Evolutionary conservation across 1,140 invertebrate genomes (phyloP).

Genomic region (Rhyzopertha dominica): DNA sequence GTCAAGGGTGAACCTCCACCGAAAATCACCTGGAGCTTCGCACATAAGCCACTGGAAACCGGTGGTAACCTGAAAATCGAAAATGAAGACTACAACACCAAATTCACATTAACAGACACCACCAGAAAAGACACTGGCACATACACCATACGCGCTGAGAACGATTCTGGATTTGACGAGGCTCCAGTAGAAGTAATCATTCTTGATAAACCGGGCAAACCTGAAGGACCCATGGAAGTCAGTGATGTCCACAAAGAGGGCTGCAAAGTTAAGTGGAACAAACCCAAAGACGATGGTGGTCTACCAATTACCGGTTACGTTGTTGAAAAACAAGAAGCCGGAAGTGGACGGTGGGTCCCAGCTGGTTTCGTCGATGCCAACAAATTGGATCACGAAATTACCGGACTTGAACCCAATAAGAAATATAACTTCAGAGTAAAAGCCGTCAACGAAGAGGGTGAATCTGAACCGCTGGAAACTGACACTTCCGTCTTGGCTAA

Average conservation of each 20-base stretch:
- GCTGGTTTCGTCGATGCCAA: conserved; percentile 83
- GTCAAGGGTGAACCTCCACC: conserved; percentile 94
- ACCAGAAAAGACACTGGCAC: conserved; percentile 79
- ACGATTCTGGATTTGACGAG: conserved; percentile 89
- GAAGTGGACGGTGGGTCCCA: conserved; percentile 82
- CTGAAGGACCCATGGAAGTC: conserved; percentile 91
- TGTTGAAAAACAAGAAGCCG: conserved; percentile 88
- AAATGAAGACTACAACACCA: conserved; percentile 91
- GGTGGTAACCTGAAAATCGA: conserved; percentile 67
- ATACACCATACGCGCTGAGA: conserved; percentile 88
- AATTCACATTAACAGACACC: conserved; percentile 75
- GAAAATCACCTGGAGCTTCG: conserved; percentile 83
- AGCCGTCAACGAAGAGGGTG: conserved; percentile 93
- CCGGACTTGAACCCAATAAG: conserved; percentile 83
- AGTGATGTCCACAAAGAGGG: conserved; percentile 91
- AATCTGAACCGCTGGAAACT: conserved; percentile 87
- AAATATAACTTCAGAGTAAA: conserved; percentile 94
- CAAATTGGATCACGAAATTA: conserved; percentile 80
- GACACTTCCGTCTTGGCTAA: conserved; percentile 85
- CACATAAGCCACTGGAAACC: conserved; percentile 46
- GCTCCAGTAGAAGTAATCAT: conserved; percentile 92
- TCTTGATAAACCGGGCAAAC: conserved; percentile 89
- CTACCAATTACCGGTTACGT: conserved; percentile 84
- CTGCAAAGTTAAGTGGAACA: conserved; percentile 92
- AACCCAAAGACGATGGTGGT: conserved; percentile 92